phyloP scores from a whole-genome alignment of 2,888 invertebrate genomes.

The Myopa testacea region DNA sequence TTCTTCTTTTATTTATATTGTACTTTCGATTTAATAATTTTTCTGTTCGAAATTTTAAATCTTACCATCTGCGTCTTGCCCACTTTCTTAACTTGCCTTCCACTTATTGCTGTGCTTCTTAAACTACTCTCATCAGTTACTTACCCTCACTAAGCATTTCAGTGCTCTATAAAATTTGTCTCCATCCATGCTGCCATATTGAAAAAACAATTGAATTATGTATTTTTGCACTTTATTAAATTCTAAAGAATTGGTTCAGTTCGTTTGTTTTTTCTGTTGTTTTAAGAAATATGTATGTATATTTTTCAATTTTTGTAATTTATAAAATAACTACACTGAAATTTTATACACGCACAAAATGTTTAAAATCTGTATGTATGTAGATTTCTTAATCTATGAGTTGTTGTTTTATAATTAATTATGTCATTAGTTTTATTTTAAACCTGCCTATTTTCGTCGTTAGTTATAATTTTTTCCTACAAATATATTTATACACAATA shows the following conservation, averaged over 20 bases:
- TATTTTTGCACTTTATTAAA: not conserved
- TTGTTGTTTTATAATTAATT: not conserved
- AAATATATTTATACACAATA: not conserved
- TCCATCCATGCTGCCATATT: slow-evolving; percentile 26
- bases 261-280: slow-evolving; percentile 29
- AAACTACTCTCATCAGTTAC: not conserved
- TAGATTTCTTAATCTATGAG: not conserved
- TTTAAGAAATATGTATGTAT: too few relatives aligned
- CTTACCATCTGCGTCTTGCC: not conserved
- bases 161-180: not conserved
- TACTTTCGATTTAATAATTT: not conserved
- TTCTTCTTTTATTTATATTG: not conserved
- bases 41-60: not conserved
- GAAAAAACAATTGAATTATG: slow-evolving; percentile 8
- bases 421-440: not conserved
- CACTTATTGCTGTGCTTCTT: not conserved
- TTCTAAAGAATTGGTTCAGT: slow-evolving; percentile 51
- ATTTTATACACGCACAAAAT: too few relatives aligned
- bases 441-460: not conserved
- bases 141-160: not conserved
- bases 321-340: too few relatives aligned
- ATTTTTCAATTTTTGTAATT: too few relatives aligned
- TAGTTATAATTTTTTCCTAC: not conserved
- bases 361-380: too few relatives aligned
- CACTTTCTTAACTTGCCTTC: not conserved